Conservation (phyloP, 2,888 invertebrate genomes). For the Parnassius apollo region DNA sequence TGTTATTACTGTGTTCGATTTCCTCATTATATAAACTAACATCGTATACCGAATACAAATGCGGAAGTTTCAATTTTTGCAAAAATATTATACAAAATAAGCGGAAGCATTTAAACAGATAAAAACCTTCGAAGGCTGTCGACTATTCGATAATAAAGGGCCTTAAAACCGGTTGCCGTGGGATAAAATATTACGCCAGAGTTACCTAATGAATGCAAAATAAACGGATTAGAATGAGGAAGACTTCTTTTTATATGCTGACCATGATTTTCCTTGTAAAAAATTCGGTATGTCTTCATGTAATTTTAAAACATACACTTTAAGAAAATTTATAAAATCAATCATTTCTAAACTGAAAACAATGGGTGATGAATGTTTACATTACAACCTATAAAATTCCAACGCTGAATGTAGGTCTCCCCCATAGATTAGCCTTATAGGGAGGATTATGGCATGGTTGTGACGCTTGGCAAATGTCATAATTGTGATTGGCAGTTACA, state of each 20-base stretch:
- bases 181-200: conserved; percentile 34
- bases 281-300: background rate
- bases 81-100: conserved; percentile 32
- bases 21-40: no score
- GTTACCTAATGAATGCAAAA: conserved; percentile 42
- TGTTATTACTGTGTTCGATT: no score
- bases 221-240: conserved; percentile 39
- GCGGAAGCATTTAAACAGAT: conserved; percentile 43
- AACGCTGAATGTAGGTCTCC: no score
- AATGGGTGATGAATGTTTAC: no score
- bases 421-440: no score
- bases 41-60: background rate
- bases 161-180: conserved; percentile 38
- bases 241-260: conserved; percentile 30
- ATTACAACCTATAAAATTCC: no score
- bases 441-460: no score
- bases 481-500: no score
- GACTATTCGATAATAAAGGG: conserved; percentile 36
- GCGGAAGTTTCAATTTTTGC: conserved; percentile 21
- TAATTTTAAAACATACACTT: no score
- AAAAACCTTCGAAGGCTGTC: conserved; percentile 44
- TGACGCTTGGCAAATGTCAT: no score
- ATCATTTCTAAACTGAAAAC: no score
- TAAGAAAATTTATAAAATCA: no score
- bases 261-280: conserved; percentile 20